These are phyloP conservation scores for Scrobipalpa costella DNA, from an alignment of 2,888 invertebrate species.

Conservation along the genomic window DNA sequence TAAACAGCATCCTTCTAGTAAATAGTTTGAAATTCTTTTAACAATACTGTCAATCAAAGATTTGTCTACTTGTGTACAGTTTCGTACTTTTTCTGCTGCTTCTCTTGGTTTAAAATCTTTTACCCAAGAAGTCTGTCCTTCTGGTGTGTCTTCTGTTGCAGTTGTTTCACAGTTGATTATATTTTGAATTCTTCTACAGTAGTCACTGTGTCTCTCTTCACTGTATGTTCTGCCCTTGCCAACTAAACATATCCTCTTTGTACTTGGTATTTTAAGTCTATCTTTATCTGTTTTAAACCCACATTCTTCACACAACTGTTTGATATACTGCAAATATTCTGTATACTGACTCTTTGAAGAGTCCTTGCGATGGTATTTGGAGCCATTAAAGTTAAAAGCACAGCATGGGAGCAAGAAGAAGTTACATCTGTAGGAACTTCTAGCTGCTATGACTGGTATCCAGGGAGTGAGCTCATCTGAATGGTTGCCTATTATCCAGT, in stretches of 20 bases:
- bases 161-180: conserved; percentile 56
- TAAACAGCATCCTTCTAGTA: conserved; percentile 73
- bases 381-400: conserved; percentile 93
- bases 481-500: conserved; percentile 99
- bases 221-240: conserved; percentile 79
- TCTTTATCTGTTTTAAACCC: conserved; percentile 90
- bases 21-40: conserved; percentile 79
- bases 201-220: conserved; percentile 52
- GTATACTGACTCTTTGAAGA: conserved; percentile 88
- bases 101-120: conserved; percentile 84
- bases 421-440: conserved; percentile 86
- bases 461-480: conserved; percentile 99
- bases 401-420: conserved; percentile 98
- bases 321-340: conserved; percentile 86
- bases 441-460: conserved; percentile 95
- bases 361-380: conserved; percentile 88
- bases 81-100: conserved; percentile 86
- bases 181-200: conserved; percentile 66
- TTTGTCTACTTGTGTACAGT: conserved; percentile 91
- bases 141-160: conserved; percentile 15
- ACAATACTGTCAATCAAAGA: conserved; percentile 84
- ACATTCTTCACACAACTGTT: conserved; percentile 82
- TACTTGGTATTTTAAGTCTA: conserved; percentile 96
- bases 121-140: conserved; percentile 61
- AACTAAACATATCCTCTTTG: conserved; percentile 92